Conservation (phyloP, 2,113 vertebrate species). For the Neogobius melanostomus region DNA sequence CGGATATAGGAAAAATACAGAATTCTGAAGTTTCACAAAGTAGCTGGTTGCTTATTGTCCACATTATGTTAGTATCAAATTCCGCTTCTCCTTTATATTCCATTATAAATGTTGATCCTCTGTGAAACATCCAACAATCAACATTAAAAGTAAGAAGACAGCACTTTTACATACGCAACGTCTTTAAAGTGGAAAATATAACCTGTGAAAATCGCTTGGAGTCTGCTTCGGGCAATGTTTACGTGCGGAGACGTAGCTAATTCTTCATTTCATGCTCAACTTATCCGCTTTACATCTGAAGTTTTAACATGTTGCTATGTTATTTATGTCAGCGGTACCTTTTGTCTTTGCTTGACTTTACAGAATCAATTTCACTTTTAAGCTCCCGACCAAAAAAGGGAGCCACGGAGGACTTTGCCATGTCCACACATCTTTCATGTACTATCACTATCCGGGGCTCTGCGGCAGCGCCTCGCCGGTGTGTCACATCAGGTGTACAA, state of each 20-base stretch:
- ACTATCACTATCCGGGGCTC: conserved; percentile 21
- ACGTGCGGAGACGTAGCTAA: conserved; percentile 40
- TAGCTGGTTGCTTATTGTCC: no score
- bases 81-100: no score
- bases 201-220: background rate
- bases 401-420: background rate
- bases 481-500: conserved; percentile 56
- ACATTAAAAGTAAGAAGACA: no score
- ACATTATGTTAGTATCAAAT: no score
- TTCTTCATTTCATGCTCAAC: conserved; percentile 36
- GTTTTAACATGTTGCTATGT: background rate
- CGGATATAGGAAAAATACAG: no score
- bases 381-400: conserved; percentile 11
- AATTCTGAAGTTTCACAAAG: no score
- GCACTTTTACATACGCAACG: no score
- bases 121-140: no score
- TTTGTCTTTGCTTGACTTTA: conserved; percentile 37
- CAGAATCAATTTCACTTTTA: conserved; percentile 11
- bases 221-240: conserved; percentile 48
- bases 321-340: conserved; percentile 29
- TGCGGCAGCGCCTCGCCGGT: conserved; percentile 16
- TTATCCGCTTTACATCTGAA: conserved; percentile 36
- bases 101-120: no score
- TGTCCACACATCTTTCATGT: conserved; percentile 9
- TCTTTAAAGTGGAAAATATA: no score